phyloP scores from a whole-genome alignment of 2,797 vertebrate genomes.

The Pogonophryne albipinna region DNA sequence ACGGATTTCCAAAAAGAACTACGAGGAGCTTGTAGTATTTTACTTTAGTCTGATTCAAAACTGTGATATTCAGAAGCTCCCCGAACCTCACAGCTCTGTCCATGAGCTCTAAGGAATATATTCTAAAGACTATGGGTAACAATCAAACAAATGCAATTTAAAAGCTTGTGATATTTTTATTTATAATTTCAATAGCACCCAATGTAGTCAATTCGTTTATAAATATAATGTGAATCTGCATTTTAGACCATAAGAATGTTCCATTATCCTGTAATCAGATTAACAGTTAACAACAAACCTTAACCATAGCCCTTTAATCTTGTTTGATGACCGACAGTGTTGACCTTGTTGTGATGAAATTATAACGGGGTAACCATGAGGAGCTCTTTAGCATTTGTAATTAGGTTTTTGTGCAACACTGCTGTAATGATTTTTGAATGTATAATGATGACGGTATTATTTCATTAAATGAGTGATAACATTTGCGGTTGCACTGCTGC shows the following conservation, averaged over 20 bases:
- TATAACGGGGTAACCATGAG: fast-evolving
- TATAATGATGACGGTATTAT: not conserved
- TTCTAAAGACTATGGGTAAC: not conserved
- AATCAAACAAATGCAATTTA: not conserved
- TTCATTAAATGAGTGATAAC: not conserved
- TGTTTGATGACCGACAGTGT: not conserved
- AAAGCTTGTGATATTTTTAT: not conserved
- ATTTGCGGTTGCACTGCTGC: not conserved
- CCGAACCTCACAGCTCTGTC: slow-evolving; percentile 77
- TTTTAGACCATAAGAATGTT: not conserved
- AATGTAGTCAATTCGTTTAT: not conserved
- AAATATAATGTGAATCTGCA: not conserved
- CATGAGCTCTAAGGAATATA: slow-evolving; percentile 88
- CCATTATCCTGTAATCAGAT: not conserved
- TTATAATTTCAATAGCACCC: not conserved
- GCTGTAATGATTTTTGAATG: not conserved
- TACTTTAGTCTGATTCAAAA: slow-evolving; percentile 93
- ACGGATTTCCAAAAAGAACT: slow-evolving; percentile 91
- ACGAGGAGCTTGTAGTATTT: slow-evolving; percentile 90
- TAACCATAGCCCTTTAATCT: not conserved
- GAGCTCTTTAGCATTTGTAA: not conserved
- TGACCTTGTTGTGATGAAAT: slow-evolving; percentile 3
- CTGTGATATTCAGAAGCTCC: slow-evolving; percentile 85
- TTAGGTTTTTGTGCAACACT: not conserved
- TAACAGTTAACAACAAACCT: not conserved